Percentiles rank a stretch among this genome's conserved stretches.
phyloP scores from a whole-genome alignment of 2,888 invertebrate species.

The Lottia scabra region DNA sequence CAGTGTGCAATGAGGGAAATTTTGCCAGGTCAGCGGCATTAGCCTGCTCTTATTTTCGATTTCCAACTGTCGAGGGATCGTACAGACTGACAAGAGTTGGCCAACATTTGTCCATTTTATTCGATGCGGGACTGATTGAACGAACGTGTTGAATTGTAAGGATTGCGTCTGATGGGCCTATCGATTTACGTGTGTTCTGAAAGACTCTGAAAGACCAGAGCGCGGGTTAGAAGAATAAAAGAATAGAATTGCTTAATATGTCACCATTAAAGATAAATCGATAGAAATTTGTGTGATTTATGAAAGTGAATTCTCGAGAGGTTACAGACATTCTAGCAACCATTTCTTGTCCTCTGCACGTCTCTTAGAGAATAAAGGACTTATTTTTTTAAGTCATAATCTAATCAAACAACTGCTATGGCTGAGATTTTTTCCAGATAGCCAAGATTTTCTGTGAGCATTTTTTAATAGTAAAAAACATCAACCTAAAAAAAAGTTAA shows the following conservation, averaged over 20 bases:
- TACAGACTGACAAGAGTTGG: not conserved
- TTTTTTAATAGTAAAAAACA: too few species aligned
- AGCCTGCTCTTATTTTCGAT: too few species aligned
- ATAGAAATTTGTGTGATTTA: conserved; percentile 5
- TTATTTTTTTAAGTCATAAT: too few species aligned
- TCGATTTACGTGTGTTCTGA: not conserved
- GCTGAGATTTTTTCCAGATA: too few species aligned
- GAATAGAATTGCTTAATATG: not conserved
- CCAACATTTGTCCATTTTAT: not conserved
- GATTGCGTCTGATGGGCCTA: not conserved
- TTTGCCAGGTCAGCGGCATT: too few species aligned
- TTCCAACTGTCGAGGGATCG: too few species aligned
- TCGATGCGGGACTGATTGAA: not conserved
- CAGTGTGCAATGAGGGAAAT: too few species aligned
- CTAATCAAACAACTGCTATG: too few species aligned
- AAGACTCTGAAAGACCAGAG: not conserved
- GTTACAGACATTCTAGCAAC: not conserved
- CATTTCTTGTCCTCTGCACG: not conserved
- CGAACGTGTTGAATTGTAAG: conserved; percentile 2
- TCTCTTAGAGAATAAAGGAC: not conserved
- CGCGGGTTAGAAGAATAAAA: not conserved
- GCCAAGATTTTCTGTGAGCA: too few species aligned
- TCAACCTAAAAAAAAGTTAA: too few species aligned
- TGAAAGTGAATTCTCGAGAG: not conserved
- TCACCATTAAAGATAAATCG: conserved; percentile 1